These are phyloP conservation scores for Cavia aperea DNA, from an alignment of 2,113 vertebrate genomes.

Conservation along the genomic window DNA sequence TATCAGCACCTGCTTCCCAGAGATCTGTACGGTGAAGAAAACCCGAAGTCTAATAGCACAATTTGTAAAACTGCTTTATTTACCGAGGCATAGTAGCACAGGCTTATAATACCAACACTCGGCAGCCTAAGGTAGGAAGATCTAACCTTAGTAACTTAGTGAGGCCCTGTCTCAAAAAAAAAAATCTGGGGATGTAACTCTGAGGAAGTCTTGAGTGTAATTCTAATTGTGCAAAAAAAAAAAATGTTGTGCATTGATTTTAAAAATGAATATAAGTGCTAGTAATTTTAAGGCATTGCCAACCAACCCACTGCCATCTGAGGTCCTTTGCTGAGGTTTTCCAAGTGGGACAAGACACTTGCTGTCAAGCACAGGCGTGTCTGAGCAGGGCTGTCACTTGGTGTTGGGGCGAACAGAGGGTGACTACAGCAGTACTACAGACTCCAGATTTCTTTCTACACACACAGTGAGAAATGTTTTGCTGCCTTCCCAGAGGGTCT, in stretches of 20 bases:
- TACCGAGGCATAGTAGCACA: background rate
- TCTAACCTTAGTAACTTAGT: background rate
- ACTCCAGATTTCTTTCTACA: background rate
- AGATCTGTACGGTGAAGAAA: background rate
- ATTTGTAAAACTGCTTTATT: background rate
- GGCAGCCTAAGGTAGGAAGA: background rate
- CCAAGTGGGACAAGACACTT: background rate
- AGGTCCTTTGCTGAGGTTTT: background rate
- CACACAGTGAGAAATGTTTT: background rate
- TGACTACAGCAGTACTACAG: background rate
- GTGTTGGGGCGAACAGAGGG: accelerated
- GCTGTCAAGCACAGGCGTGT: background rate
- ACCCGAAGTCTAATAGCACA: background rate
- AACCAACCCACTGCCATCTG: background rate
- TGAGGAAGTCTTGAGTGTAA: background rate
- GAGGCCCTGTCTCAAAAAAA: background rate
- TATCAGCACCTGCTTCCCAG: background rate
- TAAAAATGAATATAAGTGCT: background rate
- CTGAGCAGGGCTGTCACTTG: background rate
- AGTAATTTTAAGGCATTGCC: background rate
- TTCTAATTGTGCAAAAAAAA: background rate
- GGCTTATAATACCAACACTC: background rate
- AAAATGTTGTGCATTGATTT: background rate
- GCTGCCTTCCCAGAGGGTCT: background rate
- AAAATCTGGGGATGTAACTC: background rate